Percentiles rank a stretch among this genome's conserved stretches.
Conservation (phyloP, 2,113 vertebrate genomes). For the Zapus hudsonius region DNA sequence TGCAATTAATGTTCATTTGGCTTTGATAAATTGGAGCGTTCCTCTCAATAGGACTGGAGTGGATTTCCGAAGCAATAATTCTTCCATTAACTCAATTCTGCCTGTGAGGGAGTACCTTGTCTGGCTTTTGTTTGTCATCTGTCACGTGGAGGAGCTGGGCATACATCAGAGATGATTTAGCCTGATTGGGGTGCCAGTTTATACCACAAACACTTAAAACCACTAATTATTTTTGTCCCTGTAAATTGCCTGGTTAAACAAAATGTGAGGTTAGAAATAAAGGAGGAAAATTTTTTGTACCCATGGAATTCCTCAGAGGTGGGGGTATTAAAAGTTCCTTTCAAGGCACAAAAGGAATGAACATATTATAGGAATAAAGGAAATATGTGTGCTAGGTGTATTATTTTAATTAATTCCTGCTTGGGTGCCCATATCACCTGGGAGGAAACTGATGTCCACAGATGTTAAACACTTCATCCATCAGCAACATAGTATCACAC, state of each 20-base stretch:
- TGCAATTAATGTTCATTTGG: constrained; percentile 92
- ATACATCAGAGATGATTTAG: constrained; percentile 88
- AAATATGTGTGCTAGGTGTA: neutral
- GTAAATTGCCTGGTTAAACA: constrained; percentile 84
- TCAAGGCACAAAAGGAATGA: fast-evolving
- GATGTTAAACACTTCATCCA: neutral
- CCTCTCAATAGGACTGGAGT: constrained; percentile 87
- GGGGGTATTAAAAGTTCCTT: neutral
- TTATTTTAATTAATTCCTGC: constrained; percentile 12
- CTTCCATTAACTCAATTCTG: constrained; percentile 89
- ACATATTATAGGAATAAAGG: neutral
- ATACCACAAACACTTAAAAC: constrained; percentile 86
- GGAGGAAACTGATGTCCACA: neutral
- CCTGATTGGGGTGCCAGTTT: constrained; percentile 81
- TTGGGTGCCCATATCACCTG: neutral
- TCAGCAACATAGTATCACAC: neutral
- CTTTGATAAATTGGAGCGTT: constrained; percentile 90
- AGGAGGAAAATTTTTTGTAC: neutral
- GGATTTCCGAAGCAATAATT: constrained; percentile 89
- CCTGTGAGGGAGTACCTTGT: constrained; percentile 84
- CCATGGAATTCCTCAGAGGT: constrained; percentile 29
- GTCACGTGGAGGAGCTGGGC: constrained; percentile 88
- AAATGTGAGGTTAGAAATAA: constrained; percentile 66
- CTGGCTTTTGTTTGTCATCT: constrained; percentile 90
- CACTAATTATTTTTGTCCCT: constrained; percentile 85